Base-by-base conservation (phyloP, 2,888 invertebrate genomes). In the Matsumyia berberina region DNA sequence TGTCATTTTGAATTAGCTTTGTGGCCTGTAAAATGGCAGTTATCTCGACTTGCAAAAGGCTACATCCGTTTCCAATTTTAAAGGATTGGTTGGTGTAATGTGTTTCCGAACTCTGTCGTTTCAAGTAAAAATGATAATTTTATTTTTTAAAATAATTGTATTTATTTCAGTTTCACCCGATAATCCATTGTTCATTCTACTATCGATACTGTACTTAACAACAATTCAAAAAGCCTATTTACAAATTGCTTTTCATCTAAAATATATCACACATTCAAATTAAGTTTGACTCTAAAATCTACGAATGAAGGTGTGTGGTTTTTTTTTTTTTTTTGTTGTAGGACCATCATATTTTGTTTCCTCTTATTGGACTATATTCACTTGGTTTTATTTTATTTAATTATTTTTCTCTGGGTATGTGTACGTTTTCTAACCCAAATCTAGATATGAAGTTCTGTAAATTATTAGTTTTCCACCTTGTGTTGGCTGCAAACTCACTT, bases 201-300 rank as follows among this genome's bases (percentile, higher is more conserved):
- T 83, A 79, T 74, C 83, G 64, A 83, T 73, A 83, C 62, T 64
- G 57, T 62, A 69, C 73, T 83, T 83, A 79, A 79, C 83, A 79
- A 83, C 83, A 79, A 74, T 83, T 79, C 80, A 80, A 85, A 85
- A 85, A 85, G 85, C 85, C 80, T 85, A 85, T 85, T 85, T 85
- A 85, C 85, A 85, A 85, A 85, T 80, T 80, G 85, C 85, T 85
- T 85, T 80, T 85, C 85, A 80, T 76, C 85, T 85, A 85, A 80
- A 70, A 80, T 85, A 85, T 85, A 85, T 85, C 85, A 85, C 85
- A 85, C 85, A 85, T 80, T 85, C 80, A 85, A 74, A 85, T 80
- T 62, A 85, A 85, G 74, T 85, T 74, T 53, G 73, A 69, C 73
- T 83, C 80, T 79, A 85, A 76, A 51, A 80, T 67, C 80, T 80